phyloP scores from a whole-genome alignment of 1,140 invertebrate species.

The Lordiphosa collinella region DNA sequence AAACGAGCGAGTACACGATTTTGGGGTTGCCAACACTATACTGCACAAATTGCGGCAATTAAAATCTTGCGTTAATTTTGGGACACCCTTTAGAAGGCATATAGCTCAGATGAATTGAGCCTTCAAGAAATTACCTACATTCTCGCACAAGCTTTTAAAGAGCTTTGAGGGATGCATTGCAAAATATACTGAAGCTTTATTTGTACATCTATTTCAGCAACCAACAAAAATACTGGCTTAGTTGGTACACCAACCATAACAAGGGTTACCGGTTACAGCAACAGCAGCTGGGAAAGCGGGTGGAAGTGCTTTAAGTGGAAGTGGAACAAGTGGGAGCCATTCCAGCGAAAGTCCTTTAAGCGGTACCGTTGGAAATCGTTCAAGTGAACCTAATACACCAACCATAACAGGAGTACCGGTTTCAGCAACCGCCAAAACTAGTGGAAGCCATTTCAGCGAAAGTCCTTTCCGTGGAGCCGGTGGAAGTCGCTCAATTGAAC shows the following conservation, averaged over 20 bases:
- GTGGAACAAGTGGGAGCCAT: too few relatives aligned
- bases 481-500: background rate
- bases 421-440: background rate
- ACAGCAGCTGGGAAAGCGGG: conserved; percentile 1
- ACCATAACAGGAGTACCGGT: background rate
- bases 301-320: background rate
- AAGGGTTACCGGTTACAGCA: background rate
- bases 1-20: too few relatives aligned
- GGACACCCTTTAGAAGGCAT: too few relatives aligned
- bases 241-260: background rate
- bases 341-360: background rate
- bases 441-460: background rate
- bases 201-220: too few relatives aligned
- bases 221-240: too few relatives aligned
- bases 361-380: background rate
- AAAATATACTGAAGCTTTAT: too few relatives aligned
- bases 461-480: background rate
- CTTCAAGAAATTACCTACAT: too few relatives aligned
- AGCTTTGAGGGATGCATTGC: too few relatives aligned
- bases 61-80: too few relatives aligned
- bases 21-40: too few relatives aligned
- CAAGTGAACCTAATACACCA: background rate
- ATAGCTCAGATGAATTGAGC: too few relatives aligned
- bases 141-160: background rate
- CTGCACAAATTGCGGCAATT: too few relatives aligned